Base-by-base conservation (phyloP, 2,797 vertebrate genomes). In the Coendou prehensilis region DNA sequence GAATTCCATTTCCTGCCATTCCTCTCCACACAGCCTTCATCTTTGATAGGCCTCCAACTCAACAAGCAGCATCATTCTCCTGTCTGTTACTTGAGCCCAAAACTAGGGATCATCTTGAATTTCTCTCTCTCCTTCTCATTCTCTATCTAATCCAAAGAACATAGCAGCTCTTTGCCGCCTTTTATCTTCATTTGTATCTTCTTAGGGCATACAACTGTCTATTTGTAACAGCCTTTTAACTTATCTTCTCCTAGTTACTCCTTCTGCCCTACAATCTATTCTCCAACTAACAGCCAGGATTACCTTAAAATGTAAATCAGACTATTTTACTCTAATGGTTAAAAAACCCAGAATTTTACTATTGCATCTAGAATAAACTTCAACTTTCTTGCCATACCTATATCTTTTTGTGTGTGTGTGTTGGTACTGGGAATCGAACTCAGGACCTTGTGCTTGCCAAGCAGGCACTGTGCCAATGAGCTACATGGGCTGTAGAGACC, bases 301-400 rank as follows among this genome's bases (percentile, higher is more conserved):
- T 90, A 96, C 64, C 75, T 61, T 63, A 91, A 93, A 41, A 87
- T 50, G 86, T 56, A 84, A 57, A 47, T 89, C 30, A 33, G 47
- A 86, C 63, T 30, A 59, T 59, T 93, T 88, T 10, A 67, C 82
- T 83, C 69, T 26, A 78, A 59, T 52, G 22, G 2, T 9, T 89
- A 23, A 94, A 28, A 79, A 45, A 1, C 3, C n/a, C 30, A 69
- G 33, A 50, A 1, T 9, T 52, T 89, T 54, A 45, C 47, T 47
- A 18, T 6, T 76, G 33, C 47, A 83, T 63, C 76, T 80, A 76
- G 23, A 87, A 78, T 54, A 50, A 89, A 84, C 47, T 87, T 86
- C 37, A 73, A 6, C 2, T 59, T 64, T 87, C 81, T 50, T 80
- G 28, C 17, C 30, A 22, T 22, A 18, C 10, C n/a, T 33, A 17